Evolutionary conservation across 2,888 invertebrate genomes (phyloP).

Genomic region (Drosophila yooni): DNA sequence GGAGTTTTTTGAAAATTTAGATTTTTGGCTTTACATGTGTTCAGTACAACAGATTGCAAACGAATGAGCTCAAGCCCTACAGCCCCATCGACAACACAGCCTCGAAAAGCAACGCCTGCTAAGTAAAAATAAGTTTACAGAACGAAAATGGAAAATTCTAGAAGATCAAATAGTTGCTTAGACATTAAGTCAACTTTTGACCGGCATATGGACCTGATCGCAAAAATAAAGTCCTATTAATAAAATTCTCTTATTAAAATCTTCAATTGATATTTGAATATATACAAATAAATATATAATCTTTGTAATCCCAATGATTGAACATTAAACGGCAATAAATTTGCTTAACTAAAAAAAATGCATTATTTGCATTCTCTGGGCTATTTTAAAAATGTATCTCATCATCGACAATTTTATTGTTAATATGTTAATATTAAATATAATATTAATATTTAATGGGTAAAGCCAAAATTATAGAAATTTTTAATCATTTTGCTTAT

Average conservation of each 20-base stretch:
- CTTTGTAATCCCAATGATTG: background rate
- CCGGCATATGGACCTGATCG: too few relatives aligned
- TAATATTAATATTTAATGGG: background rate
- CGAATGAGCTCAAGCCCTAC: conserved; percentile 30
- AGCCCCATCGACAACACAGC: rapidly evolving
- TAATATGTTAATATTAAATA: too few relatives aligned
- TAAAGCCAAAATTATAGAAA: background rate
- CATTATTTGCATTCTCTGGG: background rate
- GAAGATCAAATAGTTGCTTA: background rate
- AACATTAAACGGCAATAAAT: background rate
- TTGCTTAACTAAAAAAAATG: background rate
- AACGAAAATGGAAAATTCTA: background rate
- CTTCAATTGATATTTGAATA: too few relatives aligned
- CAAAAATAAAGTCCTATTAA: too few relatives aligned
- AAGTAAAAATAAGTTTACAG: background rate
- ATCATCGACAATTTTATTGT: background rate
- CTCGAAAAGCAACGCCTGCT: conserved; percentile 19
- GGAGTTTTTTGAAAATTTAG: conserved; percentile 14
- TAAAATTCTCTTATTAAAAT: too few relatives aligned
- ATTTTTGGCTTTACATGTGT: conserved; percentile 24
- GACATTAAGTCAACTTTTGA: too few relatives aligned
- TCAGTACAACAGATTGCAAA: conserved; percentile 25
- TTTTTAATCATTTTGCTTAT: background rate
- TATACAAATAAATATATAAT: background rate
- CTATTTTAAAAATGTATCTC: background rate